Evolutionary conservation across 2,113 vertebrate species (phyloP), one percentile per base, ranked within the genome.

Genomic region (Bufo bufo): DNA sequence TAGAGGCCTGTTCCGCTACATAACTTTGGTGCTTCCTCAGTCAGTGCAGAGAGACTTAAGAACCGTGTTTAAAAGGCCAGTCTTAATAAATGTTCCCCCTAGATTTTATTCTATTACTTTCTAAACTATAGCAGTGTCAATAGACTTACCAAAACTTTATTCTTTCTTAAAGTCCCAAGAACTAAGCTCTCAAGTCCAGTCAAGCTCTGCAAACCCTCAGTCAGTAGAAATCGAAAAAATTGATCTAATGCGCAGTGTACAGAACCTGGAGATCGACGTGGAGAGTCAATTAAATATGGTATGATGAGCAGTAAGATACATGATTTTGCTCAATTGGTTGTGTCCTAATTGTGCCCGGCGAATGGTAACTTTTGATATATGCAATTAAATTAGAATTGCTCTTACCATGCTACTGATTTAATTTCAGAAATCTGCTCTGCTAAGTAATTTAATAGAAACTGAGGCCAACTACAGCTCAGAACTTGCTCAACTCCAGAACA

Each of bases 371-470:
- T 69, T 43, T 69, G 23, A 33, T n/a, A 3, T 65, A 65, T 43
- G 9, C 1, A 33, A 3, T 33, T 20, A 33, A 69, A 12, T 6
- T 4, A 66, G 20, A 43, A 69, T 69, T 69, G 8, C 33, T 19
- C 45, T 65, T 6, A 50, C 4, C 10, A 50, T 23, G 43, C 13
- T 2, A 20, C n/a, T 63, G 20, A 4, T 85, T 23, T 58, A 23
- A 33, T 50, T 82, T 88, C 90, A 96, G 96, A 96, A 96, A 94
- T 58, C 77, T 0, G 81, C 94, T 45, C 89, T 96, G 88, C 95
- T 96, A 88, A 81, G 16, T 2, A 93, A 93, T 1, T 78, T 96
- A 8, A 89, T 58, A 7, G 96, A 96, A 8, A 96, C 94, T 59
- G 90, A 96, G 84, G 4, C 0, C 0, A 91, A 93, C 4, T 96